Evolutionary conservation across 2,888 invertebrate species (phyloP).

Genomic region (Epirrhoe alternata): DNA sequence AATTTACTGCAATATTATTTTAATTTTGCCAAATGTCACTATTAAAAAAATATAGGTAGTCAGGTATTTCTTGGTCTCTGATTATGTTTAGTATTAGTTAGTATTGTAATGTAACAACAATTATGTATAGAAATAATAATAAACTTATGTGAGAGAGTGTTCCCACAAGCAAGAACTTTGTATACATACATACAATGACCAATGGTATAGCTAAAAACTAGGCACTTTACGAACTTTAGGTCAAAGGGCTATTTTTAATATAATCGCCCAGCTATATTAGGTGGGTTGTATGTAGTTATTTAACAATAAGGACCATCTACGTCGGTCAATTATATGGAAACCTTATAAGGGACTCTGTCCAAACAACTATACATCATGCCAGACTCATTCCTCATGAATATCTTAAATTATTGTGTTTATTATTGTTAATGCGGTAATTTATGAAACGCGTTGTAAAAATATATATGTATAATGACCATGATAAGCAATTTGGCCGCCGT

Average conservation of each 20-base stretch:
- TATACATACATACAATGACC: too few species aligned
- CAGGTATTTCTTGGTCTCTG: too few species aligned
- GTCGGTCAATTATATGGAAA: conserved; percentile 17
- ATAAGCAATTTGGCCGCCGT: conserved; percentile 64
- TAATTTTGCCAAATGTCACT: too few species aligned
- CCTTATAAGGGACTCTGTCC: conserved; percentile 16
- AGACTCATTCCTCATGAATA: conserved; percentile 1
- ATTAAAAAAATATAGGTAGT: too few species aligned
- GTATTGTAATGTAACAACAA: neutral
- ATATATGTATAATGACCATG: conserved; percentile 42
- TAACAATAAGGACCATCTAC: neutral
- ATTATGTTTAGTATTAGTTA: too few species aligned
- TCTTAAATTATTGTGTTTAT: conserved; percentile 37
- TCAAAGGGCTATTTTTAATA: neutral
- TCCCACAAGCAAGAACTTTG: neutral
- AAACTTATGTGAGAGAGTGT: neutral
- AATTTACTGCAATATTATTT: too few species aligned
- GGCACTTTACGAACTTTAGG: neutral
- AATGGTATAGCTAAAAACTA: neutral
- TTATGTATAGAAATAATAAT: neutral
- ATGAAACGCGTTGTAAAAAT: conserved; percentile 43
- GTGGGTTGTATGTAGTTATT: neutral
- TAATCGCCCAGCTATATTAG: neutral
- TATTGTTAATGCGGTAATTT: conserved; percentile 50
- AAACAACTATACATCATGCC: conserved; percentile 21